Percentiles rank a stretch among this genome's conserved stretches.
phyloP scores from a whole-genome alignment of 2,888 invertebrate species.

The Amorpha juglandis region DNA sequence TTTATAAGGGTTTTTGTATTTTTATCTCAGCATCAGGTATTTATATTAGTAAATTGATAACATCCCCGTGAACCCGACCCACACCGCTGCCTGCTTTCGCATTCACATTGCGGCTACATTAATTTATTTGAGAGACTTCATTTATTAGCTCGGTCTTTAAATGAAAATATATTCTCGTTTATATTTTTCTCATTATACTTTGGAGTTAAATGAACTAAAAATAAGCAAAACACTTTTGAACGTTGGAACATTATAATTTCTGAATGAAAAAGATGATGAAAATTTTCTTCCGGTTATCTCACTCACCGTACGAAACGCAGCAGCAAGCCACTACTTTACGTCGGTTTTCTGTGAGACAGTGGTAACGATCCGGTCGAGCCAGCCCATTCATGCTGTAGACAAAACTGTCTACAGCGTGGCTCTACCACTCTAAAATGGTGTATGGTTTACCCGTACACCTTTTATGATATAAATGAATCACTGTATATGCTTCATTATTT shows the following conservation, averaged over 20 bases:
- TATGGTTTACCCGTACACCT: no score
- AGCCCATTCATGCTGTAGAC: no score
- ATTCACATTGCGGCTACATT: slow-evolving; percentile 25
- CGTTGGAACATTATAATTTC: background rate
- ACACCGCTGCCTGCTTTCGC: slow-evolving; percentile 9
- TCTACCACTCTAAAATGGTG: no score
- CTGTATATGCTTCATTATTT: no score
- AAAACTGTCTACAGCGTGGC: no score
- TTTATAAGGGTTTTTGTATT: background rate
- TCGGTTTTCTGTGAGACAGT: no score
- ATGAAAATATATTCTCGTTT: slow-evolving; percentile 18
- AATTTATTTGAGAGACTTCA: slow-evolving; percentile 21
- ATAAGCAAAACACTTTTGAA: background rate
- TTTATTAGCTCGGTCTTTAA: slow-evolving; percentile 22
- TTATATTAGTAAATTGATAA: slow-evolving; percentile 18
- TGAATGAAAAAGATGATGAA: no score
- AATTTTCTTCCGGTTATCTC: no score
- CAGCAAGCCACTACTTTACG: no score
- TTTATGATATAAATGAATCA: no score
- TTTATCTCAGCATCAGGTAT: slow-evolving; percentile 5
- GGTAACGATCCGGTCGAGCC: no score
- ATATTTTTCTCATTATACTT: slow-evolving; percentile 12
- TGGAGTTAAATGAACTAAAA: background rate
- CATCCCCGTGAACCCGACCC: background rate
- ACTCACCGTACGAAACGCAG: no score